Evolutionary conservation across 2,888 invertebrate genomes (phyloP), one percentile per base, ranked within the genome.

Genomic region (Plusia festucae): DNA sequence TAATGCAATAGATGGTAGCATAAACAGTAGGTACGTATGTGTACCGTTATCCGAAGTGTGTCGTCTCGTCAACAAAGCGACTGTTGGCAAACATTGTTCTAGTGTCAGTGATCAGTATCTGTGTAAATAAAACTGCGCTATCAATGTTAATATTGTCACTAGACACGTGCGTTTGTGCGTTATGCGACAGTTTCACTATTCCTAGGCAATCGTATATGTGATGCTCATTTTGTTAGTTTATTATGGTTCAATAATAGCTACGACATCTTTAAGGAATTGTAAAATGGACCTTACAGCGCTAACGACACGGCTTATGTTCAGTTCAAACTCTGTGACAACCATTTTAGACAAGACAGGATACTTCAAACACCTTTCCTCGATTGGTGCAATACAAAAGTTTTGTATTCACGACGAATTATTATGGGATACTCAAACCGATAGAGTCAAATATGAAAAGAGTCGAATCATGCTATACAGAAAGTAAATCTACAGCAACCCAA

Each of bases 41-140:
- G 83, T 85, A 81, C 88, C 88, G 89, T 88, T 88, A 85, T 73
- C 75, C 73, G 78, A 81, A 85, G 84, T 87, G 85, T 85, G 85
- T 85, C 83, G 84, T 82, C 83, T 84, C 80, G 77, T 83, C 86
- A 83, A 86, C 87, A 88, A 85, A 82, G 68, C 77, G 77, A 68
- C 73, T 82, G 76, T 81, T 79, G 82, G 83, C 82, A 83, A 83
- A 84, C 82, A 82, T 79, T 82, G 68, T 82, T 71, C 68, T 80
- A 82, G 63, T 72, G 71, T 74, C 77, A 68, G 69, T 77, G 71
- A 76, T 82, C 82, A 73, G 55, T 71, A 79, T 81, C 70, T 68
- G 65, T 70, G 76, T 77, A 76, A 79, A 81, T 78, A 78, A 78
- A 78, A 69, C 63, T 60, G 55, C 59, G 57, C 52, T 59, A 65